Evolutionary conservation across 2,113 vertebrate species (phyloP), one percentile per base, ranked within the genome.

Genomic region (Pluvianellus socialis): DNA sequence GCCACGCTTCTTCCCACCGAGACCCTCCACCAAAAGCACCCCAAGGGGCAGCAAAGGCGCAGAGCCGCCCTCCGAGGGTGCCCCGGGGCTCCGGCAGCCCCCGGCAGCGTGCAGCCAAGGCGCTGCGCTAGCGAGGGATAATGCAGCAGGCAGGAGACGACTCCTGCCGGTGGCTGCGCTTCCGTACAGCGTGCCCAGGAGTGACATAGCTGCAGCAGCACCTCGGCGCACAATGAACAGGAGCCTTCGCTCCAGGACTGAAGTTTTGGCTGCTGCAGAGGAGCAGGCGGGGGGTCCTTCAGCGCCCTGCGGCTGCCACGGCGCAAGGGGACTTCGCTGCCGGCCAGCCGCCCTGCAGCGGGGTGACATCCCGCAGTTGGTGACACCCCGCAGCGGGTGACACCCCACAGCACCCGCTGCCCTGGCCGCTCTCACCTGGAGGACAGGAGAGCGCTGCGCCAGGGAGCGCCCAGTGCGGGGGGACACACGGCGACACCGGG

Each of bases 71-170:
- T 59, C 75, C 7, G 4, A 26, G 35, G 32, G 7, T 68, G 27
- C 22, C 65, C 63, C 2, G 7, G 55, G 76, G 53, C 45, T 77
- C 77, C 17, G 1, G 63, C 50, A 83, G 82, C 79, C 63, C 81
- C 32, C 22, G 7, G 72, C 84, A 86, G 94, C 65, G 3, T 7
- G 4, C 14, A 4, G 49, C 66, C 71, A 15, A 65, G 62, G 67
- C 32, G 7, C 86, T 80, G 96, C 85, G 77, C 88, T 59, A 86
- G 62, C 14, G 19, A 89, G 68, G 77, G 68, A 42, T 32, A 95
- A 95, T 92, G 84, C 97, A 97, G 96, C 93, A 95, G 95, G 89
- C 81, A 15, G 93, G 84, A 79, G 81, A 85, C 66, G 90, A 86
- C 90, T 86, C 93, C 94, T 91, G 94, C 84, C 80, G 79, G 89